These are phyloP conservation scores for Brachionus sp. DNA, from an alignment of 1,140 invertebrate genomes.

Conservation along the genomic window DNA sequence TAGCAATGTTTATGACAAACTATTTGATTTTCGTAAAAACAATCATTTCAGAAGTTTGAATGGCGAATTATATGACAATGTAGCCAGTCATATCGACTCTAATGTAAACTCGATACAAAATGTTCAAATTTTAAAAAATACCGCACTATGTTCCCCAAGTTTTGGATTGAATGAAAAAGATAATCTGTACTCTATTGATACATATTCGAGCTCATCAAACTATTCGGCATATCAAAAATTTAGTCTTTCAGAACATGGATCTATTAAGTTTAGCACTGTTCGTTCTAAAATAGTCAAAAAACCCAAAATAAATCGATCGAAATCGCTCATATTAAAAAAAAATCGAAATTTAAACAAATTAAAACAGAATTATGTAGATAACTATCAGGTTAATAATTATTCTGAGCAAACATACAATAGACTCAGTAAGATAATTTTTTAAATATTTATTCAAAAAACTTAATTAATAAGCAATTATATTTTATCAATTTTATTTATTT, in stretches of 20 bases:
- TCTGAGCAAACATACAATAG: background rate
- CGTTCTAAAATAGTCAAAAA: background rate
- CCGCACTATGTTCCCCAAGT: background rate
- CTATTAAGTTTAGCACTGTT: background rate
- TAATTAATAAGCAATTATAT: too few species aligned
- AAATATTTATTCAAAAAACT: background rate
- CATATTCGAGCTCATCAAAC: background rate
- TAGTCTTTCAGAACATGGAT: background rate
- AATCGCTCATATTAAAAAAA: constrained; percentile 3
- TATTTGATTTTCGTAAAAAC: constrained; percentile 14
- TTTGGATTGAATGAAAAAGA: background rate
- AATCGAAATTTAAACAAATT: background rate
- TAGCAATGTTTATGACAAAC: constrained; percentile 10
- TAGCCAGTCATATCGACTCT: background rate
- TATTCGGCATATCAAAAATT: constrained; percentile 12
- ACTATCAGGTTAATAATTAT: background rate
- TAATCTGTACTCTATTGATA: background rate
- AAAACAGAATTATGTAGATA: constrained; percentile 10
- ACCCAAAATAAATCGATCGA: constrained; percentile 4
- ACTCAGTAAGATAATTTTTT: constrained; percentile 1
- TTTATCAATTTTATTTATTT: too few species aligned
- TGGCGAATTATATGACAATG: background rate
- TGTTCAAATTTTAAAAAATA: background rate
- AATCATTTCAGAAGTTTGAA: background rate
- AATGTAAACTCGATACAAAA: background rate